These are phyloP conservation scores for Oplegnathus fasciatus DNA, from an alignment of 2,113 vertebrate species.

Conservation along the genomic window DNA sequence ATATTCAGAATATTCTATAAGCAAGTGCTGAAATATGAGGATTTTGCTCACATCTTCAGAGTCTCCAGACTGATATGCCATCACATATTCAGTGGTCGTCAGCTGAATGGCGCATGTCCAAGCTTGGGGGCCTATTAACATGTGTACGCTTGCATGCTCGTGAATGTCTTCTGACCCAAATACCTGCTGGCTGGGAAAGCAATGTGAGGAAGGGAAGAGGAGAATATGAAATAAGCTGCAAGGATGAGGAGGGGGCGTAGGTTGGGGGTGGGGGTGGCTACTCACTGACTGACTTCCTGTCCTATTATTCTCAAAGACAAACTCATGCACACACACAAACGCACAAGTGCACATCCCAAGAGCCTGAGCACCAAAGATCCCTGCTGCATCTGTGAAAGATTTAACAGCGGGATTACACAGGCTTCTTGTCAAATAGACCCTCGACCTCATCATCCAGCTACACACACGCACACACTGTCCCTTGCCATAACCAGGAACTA, in stretches of 20 bases:
- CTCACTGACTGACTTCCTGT: constrained; percentile 6
- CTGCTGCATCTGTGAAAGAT: constrained; percentile 55
- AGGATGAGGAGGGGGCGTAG: background rate
- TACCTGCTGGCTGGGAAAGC: constrained; percentile 27
- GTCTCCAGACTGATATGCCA: background rate
- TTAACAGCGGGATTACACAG: constrained; percentile 51
- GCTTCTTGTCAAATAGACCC: constrained; percentile 48
- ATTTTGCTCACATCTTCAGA: constrained; percentile 13
- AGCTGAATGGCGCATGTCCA: constrained; percentile 24
- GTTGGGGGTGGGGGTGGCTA: background rate
- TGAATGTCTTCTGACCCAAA: constrained; percentile 57
- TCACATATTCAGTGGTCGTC: constrained; percentile 6
- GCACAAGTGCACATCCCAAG: constrained; percentile 28
- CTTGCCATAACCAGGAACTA: constrained; percentile 24
- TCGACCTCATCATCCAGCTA: constrained; percentile 28
- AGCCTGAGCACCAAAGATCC: constrained; percentile 43
- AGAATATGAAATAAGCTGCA: constrained; percentile 3
- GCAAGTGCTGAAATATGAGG: background rate
- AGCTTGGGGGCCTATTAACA: constrained; percentile 6
- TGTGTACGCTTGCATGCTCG: background rate
- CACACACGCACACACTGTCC: constrained; percentile 4
- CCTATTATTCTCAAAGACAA: constrained; percentile 19
- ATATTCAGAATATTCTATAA: background rate
- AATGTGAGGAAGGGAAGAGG: background rate
- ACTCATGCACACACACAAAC: background rate